These are phyloP conservation scores for Thamnaconus septentrionalis DNA, from an alignment of 2,113 vertebrate species.

Conservation along the genomic window DNA sequence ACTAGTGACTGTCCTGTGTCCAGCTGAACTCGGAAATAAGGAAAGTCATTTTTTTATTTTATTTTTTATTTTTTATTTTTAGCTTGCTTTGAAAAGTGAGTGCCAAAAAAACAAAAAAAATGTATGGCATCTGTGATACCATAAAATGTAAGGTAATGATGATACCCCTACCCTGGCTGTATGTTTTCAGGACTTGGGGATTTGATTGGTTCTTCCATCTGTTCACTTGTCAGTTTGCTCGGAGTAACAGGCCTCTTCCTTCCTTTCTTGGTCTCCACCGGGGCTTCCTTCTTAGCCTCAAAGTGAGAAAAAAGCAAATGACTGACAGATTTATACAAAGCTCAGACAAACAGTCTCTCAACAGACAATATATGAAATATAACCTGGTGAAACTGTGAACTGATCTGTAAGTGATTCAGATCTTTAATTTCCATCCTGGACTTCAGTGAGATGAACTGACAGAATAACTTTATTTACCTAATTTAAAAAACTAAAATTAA, in stretches of 20 bases:
- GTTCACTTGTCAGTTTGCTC: constrained; percentile 30
- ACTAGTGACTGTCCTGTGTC: too few relatives aligned
- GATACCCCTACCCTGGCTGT: constrained; percentile 67
- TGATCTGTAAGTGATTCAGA: too few relatives aligned
- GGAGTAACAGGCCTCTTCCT: constrained; percentile 31
- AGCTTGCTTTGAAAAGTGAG: too few relatives aligned
- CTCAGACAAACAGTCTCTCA: neutral
- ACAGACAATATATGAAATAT: neutral
- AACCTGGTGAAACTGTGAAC: neutral
- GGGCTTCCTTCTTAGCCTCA: constrained; percentile 50
- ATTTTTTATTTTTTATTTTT: too few relatives aligned
- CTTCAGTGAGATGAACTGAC: neutral
- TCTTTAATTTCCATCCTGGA: neutral
- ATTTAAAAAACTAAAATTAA: too few relatives aligned
- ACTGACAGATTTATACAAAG: neutral
- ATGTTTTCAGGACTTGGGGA: constrained; percentile 60
- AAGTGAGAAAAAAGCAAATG: constrained; percentile 12
- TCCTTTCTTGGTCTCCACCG: constrained; percentile 43
- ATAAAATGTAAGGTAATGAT: neutral
- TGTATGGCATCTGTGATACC: neutral
- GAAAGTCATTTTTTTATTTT: too few relatives aligned
- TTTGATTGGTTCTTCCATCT: constrained; percentile 17
- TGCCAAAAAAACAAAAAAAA: neutral
- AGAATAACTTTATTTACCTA: too few relatives aligned
- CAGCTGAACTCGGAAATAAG: too few relatives aligned